A percentile compares a stretch with the other conserved stretches of the same genome.
These are phyloP conservation scores for Eretmochelys imbricata DNA, from an alignment of 2,113 vertebrate species.

Conservation along the genomic window DNA sequence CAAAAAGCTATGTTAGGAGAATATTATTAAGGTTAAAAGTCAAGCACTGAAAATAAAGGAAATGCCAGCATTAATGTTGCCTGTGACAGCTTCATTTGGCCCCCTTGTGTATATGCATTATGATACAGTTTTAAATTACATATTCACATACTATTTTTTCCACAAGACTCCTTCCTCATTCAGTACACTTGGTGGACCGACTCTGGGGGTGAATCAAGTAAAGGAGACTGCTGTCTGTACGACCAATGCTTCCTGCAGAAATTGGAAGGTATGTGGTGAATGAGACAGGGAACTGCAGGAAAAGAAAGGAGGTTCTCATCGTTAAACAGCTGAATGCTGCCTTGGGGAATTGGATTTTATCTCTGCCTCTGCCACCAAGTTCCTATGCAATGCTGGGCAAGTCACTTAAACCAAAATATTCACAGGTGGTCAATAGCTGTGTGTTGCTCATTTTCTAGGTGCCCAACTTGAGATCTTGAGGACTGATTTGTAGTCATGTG, in stretches of 20 bases:
- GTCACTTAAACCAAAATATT: neutral
- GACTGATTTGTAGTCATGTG: neutral
- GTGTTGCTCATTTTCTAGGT: neutral
- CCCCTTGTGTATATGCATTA: neutral
- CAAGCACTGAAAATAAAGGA: neutral
- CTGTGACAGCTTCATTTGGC: neutral
- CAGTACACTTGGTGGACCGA: neutral
- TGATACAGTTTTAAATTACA: neutral
- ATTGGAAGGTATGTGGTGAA: neutral
- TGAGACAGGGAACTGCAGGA: neutral
- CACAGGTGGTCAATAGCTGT: neutral
- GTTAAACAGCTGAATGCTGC: neutral
- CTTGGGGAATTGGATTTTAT: fast-evolving
- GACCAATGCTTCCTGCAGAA: neutral
- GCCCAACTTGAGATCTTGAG: neutral
- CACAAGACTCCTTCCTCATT: neutral
- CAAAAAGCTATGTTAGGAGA: neutral
- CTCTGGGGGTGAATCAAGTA: neutral
- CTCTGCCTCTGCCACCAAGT: neutral
- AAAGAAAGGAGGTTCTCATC: neutral
- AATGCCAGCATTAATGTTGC: neutral
- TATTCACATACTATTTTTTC: neutral
- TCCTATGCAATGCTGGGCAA: neutral
- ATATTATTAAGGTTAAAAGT: neutral
- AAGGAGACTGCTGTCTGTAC: neutral